Evolutionary conservation across 92 coral and sea anemone genomes (phyloP), one percentile per base, ranked within the genome.

Genomic region (Ricordea florida): DNA sequence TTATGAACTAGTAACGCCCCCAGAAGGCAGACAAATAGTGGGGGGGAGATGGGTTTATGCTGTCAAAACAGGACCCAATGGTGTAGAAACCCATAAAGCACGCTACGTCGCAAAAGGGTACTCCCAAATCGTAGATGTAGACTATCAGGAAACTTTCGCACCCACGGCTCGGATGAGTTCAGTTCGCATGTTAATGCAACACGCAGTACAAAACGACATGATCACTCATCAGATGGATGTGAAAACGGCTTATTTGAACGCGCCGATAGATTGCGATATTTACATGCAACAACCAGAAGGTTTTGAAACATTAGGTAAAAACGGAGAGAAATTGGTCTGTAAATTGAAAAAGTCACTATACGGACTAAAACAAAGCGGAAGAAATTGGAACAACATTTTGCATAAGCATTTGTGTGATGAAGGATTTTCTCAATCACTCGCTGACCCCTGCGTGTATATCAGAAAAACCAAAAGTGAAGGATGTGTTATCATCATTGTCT

Each of bases 11-110:
- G 79, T 68, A 14, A 24, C 69, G 21, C 75, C 61, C 26, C 80
- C 79, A 23, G 34, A 50, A 41, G 72, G 67, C 55, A 44, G 78
- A 37, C 83, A 83, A 45, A 28, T 66, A 75, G 89, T 75, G 77
- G 84, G 84, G 79, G 79, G 59, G 17, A 63, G 50, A 71, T 76
- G 82, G 88, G 88, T 80, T 21, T 80, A 47, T 32, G 47, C 74
- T 3, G 66, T 82, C 13, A 82, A 82, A 65, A 41, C 34, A 16
- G 45, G 67, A 49, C 73, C 57, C 5, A 47, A 44, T 38, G 78
- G 88, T 11, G 82, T 49, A 16, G 69, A 83, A 65, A 82, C 77
- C n/a, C 57, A 52, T 51, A 66, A 82, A 57, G 88, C 88, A 2
- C 24, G 82, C n/a, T 82, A 63, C 55, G 81, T 74, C 34, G 82